Evolutionary conservation across 2,888 invertebrate genomes (phyloP).

Genomic region (Nephrotoma appendiculata): DNA sequence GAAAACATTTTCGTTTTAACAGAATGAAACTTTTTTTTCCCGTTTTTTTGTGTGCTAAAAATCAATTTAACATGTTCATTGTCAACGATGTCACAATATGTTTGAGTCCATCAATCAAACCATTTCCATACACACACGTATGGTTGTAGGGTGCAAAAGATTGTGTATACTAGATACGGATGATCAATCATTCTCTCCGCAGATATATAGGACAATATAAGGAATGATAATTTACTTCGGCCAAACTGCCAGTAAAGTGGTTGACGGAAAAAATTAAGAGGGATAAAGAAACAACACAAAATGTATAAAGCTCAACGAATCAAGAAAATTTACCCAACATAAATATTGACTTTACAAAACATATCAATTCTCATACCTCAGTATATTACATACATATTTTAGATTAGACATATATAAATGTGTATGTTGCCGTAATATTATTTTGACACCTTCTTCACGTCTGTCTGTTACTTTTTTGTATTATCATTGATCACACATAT

Average conservation of each 20-base stretch:
- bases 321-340: background rate
- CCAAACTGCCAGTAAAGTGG: background rate
- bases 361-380: background rate
- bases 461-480: background rate
- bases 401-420: too few species aligned
- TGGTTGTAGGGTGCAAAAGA: too few species aligned
- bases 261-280: background rate
- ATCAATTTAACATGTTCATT: too few species aligned
- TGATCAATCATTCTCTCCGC: background rate
- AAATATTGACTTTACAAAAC: background rate
- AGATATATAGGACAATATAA: background rate
- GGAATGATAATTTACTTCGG: background rate
- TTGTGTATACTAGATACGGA: background rate
- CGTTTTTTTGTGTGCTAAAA: too few species aligned
- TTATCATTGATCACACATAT: background rate
- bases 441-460: background rate
- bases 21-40: too few species aligned
- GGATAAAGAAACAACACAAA: background rate
- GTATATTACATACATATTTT: background rate
- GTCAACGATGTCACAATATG: too few species aligned
- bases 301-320: background rate
- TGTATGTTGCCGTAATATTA: background rate
- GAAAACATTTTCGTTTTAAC: too few species aligned
- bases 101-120: too few species aligned
- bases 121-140: too few species aligned